phyloP scores from a whole-genome alignment of 1,140 invertebrate genomes.

The Pogonus chalceus region DNA sequence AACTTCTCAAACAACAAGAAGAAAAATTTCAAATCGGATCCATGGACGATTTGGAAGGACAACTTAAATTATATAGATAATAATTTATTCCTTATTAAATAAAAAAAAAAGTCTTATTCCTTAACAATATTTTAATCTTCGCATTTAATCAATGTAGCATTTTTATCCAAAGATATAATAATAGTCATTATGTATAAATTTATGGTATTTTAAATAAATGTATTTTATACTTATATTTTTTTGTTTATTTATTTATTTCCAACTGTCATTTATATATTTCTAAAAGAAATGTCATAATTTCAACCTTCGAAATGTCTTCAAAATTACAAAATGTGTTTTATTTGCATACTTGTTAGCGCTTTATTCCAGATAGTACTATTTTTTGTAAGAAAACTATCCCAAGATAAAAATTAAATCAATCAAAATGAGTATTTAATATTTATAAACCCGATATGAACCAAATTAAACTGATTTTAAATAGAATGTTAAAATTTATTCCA shows the following conservation, averaged over 20 bases:
- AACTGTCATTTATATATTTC: no score
- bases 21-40: not conserved
- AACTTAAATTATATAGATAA: conserved; percentile 3
- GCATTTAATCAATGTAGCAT: not conserved
- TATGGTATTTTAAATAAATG: not conserved
- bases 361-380: not conserved
- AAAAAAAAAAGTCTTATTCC: no score
- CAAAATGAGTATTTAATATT: no score
- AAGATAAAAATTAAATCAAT: no score
- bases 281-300: not conserved
- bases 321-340: not conserved
- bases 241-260: no score
- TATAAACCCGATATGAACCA: no score
- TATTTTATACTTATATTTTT: no score
- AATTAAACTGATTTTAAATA: no score
- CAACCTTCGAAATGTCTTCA: not conserved
- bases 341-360: not conserved
- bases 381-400: no score
- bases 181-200: no score
- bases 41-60: not conserved
- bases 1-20: conserved; percentile 4
- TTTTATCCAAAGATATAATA: not conserved
- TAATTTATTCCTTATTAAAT: no score
- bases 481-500: no score
- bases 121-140: not conserved